These are phyloP conservation scores for Cheilosia urbana DNA, from an alignment of 2,888 invertebrate species.

Conservation along the genomic window DNA sequence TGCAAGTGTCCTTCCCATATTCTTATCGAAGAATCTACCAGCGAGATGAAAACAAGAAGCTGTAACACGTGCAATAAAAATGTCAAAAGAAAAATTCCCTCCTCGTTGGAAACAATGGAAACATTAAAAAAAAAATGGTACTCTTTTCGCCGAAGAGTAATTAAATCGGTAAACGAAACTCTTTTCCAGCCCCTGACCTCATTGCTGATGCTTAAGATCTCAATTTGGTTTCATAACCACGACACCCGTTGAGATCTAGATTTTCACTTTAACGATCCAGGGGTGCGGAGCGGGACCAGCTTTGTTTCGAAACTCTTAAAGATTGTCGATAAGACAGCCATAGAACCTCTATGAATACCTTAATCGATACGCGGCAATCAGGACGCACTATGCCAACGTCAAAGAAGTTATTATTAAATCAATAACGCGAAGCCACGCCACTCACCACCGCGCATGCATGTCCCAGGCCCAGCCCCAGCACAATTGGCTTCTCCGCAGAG, in stretches of 20 bases:
- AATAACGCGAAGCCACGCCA: background rate
- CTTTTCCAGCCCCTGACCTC: conserved; percentile 30
- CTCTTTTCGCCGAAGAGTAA: conserved; percentile 22
- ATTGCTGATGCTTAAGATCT: conserved; percentile 56
- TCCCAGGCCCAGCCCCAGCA: too few species aligned
- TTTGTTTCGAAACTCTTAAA: too few species aligned
- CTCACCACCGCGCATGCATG: background rate
- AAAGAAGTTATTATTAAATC: background rate
- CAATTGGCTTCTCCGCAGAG: conserved; percentile 6
- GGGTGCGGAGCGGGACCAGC: too few species aligned
- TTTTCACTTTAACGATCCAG: conserved; percentile 15
- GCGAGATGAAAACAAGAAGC: conserved; percentile 42
- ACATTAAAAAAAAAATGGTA: conserved; percentile 34
- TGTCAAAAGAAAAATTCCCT: conserved; percentile 20
- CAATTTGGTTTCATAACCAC: conserved; percentile 30
- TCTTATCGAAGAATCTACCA: conserved; percentile 41
- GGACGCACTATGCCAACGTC: background rate
- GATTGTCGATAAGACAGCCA: background rate
- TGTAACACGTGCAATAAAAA: conserved; percentile 55
- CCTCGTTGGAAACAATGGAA: conserved; percentile 3
- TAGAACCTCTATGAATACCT: background rate
- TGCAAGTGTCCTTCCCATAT: conserved; percentile 33
- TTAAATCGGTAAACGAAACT: too few species aligned
- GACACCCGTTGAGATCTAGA: background rate
- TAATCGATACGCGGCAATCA: background rate